These are phyloP conservation scores for Fundulus diaphanus DNA, from an alignment of 2,797 vertebrate species.

Conservation along the genomic window DNA sequence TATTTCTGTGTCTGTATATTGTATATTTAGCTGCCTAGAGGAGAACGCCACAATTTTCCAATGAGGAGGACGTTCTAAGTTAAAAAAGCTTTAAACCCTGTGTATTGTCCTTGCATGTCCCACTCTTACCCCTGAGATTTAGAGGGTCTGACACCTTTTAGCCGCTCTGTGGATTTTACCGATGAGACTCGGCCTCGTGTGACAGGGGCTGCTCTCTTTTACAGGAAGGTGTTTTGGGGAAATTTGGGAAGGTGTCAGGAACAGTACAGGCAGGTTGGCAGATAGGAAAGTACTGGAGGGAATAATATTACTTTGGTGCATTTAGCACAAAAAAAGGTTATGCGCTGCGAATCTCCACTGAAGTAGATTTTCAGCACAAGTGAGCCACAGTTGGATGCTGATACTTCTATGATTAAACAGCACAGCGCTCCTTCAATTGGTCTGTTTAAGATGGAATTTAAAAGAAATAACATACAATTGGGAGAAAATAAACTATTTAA, in stretches of 20 bases:
- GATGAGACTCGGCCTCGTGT: slow-evolving; percentile 13
- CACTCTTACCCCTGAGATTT: slow-evolving; percentile 45
- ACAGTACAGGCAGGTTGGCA: slow-evolving; percentile 21
- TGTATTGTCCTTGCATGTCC: slow-evolving; percentile 48
- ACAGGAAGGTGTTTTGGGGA: slow-evolving; percentile 15
- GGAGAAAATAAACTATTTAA: neutral
- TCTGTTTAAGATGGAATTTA: neutral
- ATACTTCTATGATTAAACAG: neutral
- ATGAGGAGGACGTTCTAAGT: slow-evolving; percentile 14
- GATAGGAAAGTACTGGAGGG: slow-evolving; percentile 21
- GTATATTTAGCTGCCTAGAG: slow-evolving; percentile 1
- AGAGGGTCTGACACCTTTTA: slow-evolving; percentile 63
- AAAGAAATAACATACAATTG: neutral
- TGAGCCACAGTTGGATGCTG: neutral
- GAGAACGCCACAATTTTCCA: neutral
- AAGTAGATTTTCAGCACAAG: neutral
- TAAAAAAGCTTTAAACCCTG: slow-evolving; percentile 45
- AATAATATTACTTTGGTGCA: slow-evolving; percentile 8
- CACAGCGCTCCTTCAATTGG: neutral
- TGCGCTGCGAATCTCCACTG: neutral
- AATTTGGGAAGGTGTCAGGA: slow-evolving; percentile 32
- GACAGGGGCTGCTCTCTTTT: slow-evolving; percentile 39
- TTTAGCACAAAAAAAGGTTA: neutral
- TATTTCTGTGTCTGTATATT: neutral
- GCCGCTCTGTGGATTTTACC: slow-evolving; percentile 53